A percentile compares a stretch with the other conserved stretches of the same genome.
Conservation (phyloP, 1,140 invertebrate genomes). For the Oncopodura yosiiana region DNA sequence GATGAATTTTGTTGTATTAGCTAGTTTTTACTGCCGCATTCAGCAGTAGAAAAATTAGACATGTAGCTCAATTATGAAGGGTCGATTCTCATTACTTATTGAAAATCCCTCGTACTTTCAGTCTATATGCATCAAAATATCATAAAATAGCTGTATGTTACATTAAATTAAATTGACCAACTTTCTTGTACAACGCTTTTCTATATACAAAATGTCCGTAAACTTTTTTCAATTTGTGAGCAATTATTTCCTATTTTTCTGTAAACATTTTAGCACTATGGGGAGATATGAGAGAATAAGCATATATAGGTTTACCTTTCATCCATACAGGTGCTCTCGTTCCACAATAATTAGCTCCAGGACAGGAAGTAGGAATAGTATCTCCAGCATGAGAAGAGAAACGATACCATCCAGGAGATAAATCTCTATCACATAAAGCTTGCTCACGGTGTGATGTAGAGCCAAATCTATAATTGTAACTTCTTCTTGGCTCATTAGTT, state of each 20-base stretch:
- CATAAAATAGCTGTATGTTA: too few relatives aligned
- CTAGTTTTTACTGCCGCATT: too few relatives aligned
- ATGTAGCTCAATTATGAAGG: too few relatives aligned
- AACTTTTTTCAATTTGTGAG: neutral
- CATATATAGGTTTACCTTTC: slow-evolving; percentile 31
- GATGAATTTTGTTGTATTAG: too few relatives aligned
- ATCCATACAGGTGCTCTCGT: slow-evolving; percentile 35
- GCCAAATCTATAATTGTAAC: slow-evolving; percentile 36
- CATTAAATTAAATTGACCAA: too few relatives aligned
- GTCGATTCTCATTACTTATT: too few relatives aligned
- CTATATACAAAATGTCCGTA: too few relatives aligned
- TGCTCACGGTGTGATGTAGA: slow-evolving; percentile 20
- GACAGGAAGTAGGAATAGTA: slow-evolving; percentile 35
- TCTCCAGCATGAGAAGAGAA: slow-evolving; percentile 34
- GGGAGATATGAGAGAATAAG: too few relatives aligned
- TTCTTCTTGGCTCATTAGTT: slow-evolving; percentile 30
- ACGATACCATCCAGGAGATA: slow-evolving; percentile 34
- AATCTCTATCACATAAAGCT: slow-evolving; percentile 34
- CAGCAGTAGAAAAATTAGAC: too few relatives aligned
- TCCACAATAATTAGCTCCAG: slow-evolving; percentile 34
- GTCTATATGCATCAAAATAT: too few relatives aligned
- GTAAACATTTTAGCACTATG: neutral
- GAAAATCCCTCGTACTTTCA: too few relatives aligned
- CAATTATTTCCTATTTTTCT: neutral
- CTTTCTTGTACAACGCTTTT: too few relatives aligned